Evolutionary conservation across 2,888 invertebrate species (phyloP), one percentile per base, ranked within the genome.

Genomic region (Uropetala carovei): DNA sequence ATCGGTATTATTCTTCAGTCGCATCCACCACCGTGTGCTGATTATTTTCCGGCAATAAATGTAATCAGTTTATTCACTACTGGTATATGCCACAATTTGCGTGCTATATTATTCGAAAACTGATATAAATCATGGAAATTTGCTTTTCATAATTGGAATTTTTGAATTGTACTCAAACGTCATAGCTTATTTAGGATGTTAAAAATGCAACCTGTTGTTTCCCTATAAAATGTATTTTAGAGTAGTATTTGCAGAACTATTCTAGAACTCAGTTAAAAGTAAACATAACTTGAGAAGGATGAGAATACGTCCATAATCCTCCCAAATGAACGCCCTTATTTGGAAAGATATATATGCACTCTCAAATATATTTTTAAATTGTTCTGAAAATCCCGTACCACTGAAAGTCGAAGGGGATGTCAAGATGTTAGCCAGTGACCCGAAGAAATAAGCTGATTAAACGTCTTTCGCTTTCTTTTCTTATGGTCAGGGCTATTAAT

Each of bases 131-230:
- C 22, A 22, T 27, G 0, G 27, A 27, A 27, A 75, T 75, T 75
- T 75, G 22, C 22, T 75, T 22, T 13, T 27, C 75, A 13, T 27
- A 75, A 75, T 43, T 43, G 43, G 43, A 75, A 27, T 75, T 22
- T 75, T 75, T 27, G 27, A 75, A 75, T n/a, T 27, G 75, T 75
- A 13, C 75, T 22, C 27, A 22, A 75, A 75, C 75, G 27, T 75
- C 75, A 75, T 10, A 27, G 10, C 0, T 22, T 10, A 27, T 27
- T 27, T 14, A 27, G 5, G 75, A 27, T 75, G 10, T 75, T 75
- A 27, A 27, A 75, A 75, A 27, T 22, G 75, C 75, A 22, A 75
- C 75, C 75, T 75, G 75, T 75, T 75, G 75, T 75, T 75, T 75
- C 75, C n/a, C 13, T 75, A 75, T 75, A 22, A 75, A 75, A 22